Evolutionary conservation across 1,140 invertebrate species (phyloP).

Genomic region (Drosophila cardini): DNA sequence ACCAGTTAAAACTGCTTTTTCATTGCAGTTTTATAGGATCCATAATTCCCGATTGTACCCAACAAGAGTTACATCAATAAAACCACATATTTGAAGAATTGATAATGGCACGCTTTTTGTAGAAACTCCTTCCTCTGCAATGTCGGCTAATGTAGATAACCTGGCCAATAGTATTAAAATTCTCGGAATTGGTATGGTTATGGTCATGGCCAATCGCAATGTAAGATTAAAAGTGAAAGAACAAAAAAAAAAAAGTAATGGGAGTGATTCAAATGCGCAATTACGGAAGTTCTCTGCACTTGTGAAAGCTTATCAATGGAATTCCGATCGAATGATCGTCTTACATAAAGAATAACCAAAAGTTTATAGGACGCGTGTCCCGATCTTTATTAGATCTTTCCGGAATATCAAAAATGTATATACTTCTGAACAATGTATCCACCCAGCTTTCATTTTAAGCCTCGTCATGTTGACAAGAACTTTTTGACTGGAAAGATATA

Average conservation of each 20-base stretch:
- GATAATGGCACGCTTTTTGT: constrained; percentile 40
- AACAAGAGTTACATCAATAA: constrained; percentile 3
- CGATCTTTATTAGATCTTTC: not conserved
- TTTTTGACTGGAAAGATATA: constrained; percentile 42
- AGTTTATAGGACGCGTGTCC: constrained; percentile 1
- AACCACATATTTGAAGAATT: constrained; percentile 25
- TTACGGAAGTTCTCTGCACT: constrained; percentile 46
- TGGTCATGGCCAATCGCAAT: constrained; percentile 60
- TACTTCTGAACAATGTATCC: not conserved
- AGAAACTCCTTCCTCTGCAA: constrained; percentile 2
- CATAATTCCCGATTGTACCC: constrained; percentile 10
- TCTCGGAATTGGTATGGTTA: constrained; percentile 39
- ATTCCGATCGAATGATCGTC: constrained; percentile 20
- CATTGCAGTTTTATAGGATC: constrained; percentile 25
- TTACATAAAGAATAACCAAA: not conserved
- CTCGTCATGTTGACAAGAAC: constrained; percentile 50
- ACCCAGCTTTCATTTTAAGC: not conserved
- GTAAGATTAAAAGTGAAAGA: constrained; percentile 31
- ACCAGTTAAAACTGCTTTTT: constrained; percentile 14
- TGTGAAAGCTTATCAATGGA: constrained; percentile 28
- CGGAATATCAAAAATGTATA: not conserved
- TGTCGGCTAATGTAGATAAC: not conserved
- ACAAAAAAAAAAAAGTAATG: not conserved
- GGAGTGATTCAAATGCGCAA: constrained; percentile 34
- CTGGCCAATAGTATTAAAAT: constrained; percentile 23